These are phyloP conservation scores for Lycocerus yunnanus DNA, from an alignment of 2,888 invertebrate genomes.

Conservation along the genomic window DNA sequence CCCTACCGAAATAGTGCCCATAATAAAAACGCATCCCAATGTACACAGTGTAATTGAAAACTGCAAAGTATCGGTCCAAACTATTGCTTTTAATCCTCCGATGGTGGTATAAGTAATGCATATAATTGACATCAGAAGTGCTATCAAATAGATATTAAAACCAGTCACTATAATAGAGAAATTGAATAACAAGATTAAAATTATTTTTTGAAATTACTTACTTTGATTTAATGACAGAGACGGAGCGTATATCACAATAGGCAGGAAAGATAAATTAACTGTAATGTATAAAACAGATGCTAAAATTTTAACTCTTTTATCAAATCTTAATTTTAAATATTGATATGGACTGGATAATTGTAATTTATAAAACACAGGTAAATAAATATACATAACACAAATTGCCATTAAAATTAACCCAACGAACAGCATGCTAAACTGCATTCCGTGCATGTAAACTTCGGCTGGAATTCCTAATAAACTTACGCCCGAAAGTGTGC, in stretches of 20 bases:
- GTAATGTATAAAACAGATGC: conserved; percentile 65
- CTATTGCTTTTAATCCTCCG: conserved; percentile 70
- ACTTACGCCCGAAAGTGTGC: conserved; percentile 76
- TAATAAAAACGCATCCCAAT: conserved; percentile 6
- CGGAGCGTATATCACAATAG: conserved; percentile 73
- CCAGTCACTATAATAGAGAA: conserved; percentile 65
- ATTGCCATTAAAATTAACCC: conserved; percentile 49
- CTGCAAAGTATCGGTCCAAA: conserved; percentile 67
- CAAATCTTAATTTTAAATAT: conserved; percentile 68
- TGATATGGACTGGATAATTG: conserved; percentile 73
- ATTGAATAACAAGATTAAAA: neutral
- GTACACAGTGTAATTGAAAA: conserved; percentile 11
- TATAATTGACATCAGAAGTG: conserved; percentile 67
- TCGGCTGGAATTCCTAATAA: conserved; percentile 76
- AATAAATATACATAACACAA: conserved; percentile 54
- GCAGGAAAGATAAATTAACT: conserved; percentile 63
- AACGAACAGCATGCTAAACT: conserved; percentile 59
- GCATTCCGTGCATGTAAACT: conserved; percentile 72
- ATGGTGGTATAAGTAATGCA: conserved; percentile 79
- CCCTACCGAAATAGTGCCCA: conserved; percentile 47
- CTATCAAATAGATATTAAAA: conserved; percentile 5
- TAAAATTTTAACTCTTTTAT: conserved; percentile 62
- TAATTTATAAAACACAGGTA: conserved; percentile 73
- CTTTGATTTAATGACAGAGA: conserved; percentile 68
- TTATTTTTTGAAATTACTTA: neutral